These are phyloP conservation scores for Aricia artaxerxes DNA, from an alignment of 2,888 invertebrate species.

Conservation along the genomic window DNA sequence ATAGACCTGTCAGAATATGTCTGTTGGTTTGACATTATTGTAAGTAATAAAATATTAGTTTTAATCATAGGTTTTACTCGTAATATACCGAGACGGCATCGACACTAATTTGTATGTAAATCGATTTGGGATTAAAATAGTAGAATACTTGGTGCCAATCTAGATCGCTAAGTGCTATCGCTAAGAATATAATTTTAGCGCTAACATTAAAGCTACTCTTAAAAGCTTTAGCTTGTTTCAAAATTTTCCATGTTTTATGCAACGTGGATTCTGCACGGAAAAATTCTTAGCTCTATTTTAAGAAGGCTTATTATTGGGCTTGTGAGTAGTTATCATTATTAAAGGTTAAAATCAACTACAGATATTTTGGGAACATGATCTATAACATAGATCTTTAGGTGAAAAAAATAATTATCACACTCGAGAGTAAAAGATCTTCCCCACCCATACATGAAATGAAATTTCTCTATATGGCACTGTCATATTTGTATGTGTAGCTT, in stretches of 20 bases:
- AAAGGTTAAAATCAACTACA: neutral
- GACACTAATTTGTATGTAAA: neutral
- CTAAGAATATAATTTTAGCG: neutral
- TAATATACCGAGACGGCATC: neutral
- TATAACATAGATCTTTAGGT: neutral
- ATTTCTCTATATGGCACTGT: too few species aligned
- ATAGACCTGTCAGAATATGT: too few species aligned
- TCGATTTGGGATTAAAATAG: neutral
- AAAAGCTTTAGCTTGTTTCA: conserved; percentile 18
- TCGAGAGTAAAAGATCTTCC: neutral
- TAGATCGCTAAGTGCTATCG: neutral
- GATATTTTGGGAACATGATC: neutral
- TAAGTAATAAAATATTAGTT: too few species aligned
- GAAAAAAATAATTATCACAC: too few species aligned
- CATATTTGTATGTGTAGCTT: neutral
- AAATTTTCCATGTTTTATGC: conserved; percentile 9
- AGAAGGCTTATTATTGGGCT: neutral
- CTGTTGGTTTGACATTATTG: too few species aligned
- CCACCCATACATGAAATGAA: neutral
- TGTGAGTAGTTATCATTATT: neutral
- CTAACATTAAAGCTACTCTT: neutral
- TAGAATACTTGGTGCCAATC: neutral
- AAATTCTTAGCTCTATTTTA: neutral
- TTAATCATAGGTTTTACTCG: too few species aligned
- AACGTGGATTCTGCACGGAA: neutral